Conservation (phyloP, 1,140 invertebrate genomes). For the Metaphire vulgaris region DNA sequence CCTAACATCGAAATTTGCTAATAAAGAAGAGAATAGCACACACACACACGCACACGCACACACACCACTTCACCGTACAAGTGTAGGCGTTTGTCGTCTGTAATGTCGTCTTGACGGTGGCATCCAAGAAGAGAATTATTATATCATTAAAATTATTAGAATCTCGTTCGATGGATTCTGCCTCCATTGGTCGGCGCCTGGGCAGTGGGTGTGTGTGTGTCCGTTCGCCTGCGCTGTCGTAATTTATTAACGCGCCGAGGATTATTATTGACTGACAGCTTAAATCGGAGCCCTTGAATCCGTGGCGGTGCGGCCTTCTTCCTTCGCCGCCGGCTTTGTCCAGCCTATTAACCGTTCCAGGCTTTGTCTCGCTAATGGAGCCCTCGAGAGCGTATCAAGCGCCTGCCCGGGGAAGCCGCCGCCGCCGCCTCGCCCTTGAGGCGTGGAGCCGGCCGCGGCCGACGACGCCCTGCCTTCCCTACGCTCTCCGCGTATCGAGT, state of each 20-base stretch:
- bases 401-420: neutral
- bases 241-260: neutral
- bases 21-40: no score
- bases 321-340: no score
- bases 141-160: no score
- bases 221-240: neutral
- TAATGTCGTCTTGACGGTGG: neutral
- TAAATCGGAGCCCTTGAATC: neutral
- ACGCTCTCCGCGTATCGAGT: no score
- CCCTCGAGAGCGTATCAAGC: neutral
- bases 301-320: no score
- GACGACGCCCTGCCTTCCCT: neutral
- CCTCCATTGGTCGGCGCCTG: neutral
- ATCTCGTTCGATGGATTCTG: neutral
- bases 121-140: no score
- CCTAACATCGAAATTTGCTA: no score
- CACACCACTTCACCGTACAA: neutral
- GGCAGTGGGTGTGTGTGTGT: neutral
- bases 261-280: neutral
- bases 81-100: neutral
- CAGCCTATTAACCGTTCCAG: neutral
- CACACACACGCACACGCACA: neutral
- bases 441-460: no score
- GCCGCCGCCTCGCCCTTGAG: neutral
- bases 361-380: neutral